Percentiles rank a stretch among this genome's conserved stretches.
These are phyloP conservation scores for Mugil cephalus DNA, from an alignment of 2,113 vertebrate species.

Conservation along the genomic window DNA sequence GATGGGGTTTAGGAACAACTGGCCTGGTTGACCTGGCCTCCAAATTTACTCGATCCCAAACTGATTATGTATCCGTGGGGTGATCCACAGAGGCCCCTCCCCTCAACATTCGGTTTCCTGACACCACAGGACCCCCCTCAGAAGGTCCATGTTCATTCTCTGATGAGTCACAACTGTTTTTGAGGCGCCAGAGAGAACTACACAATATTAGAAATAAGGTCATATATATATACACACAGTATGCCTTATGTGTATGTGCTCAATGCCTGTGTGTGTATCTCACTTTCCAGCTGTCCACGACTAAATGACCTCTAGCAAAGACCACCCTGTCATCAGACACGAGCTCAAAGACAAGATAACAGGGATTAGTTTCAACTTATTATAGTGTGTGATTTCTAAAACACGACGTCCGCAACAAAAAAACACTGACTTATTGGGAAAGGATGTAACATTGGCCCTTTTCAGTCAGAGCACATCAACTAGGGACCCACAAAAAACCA, in stretches of 20 bases:
- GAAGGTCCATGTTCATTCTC: too few relatives aligned
- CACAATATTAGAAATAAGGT: too few relatives aligned
- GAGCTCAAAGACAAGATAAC: constrained; percentile 72
- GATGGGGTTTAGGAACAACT: too few relatives aligned
- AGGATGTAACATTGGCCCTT: constrained; percentile 26
- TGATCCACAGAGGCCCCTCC: too few relatives aligned
- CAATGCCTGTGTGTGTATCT: constrained; percentile 40
- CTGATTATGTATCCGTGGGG: too few relatives aligned
- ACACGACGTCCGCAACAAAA: constrained; percentile 41
- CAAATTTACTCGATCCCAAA: too few relatives aligned
- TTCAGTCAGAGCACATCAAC: constrained; percentile 3
- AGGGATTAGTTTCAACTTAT: constrained; percentile 51
- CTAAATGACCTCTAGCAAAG: constrained; percentile 49
- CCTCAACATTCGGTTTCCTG: too few relatives aligned
- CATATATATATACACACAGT: too few relatives aligned
- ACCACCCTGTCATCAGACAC: constrained; percentile 65
- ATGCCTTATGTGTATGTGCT: neutral
- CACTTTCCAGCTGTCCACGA: constrained; percentile 59
- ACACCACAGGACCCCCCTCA: too few relatives aligned
- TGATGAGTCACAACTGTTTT: too few relatives aligned
- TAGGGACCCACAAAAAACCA: constrained; percentile 4
- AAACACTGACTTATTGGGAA: constrained; percentile 34
- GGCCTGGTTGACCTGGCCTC: too few relatives aligned
- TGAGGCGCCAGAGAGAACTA: too few relatives aligned
- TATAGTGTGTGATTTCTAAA: constrained; percentile 63